These are phyloP conservation scores for Mizuhopecten yessoensis DNA, from an alignment of 1,140 invertebrate species.

Conservation along the genomic window DNA sequence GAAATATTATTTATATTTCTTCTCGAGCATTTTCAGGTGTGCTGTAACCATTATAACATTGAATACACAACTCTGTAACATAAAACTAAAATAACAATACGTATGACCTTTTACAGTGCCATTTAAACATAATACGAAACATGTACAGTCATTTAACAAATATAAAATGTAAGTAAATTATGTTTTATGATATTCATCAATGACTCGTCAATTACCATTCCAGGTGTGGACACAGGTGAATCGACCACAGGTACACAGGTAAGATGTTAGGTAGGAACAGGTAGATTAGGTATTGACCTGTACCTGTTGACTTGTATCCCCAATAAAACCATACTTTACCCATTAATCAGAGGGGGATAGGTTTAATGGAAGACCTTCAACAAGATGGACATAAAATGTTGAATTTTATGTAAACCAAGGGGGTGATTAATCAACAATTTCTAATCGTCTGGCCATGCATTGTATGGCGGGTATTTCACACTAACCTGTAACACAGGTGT, in stretches of 20 bases:
- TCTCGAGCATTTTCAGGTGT: no score
- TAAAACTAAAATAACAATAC: no score
- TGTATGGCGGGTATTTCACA: background rate
- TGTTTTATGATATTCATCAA: background rate
- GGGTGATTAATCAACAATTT: background rate
- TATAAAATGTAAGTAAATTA: background rate
- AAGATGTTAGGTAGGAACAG: background rate
- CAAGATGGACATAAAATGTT: background rate
- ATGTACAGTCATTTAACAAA: no score
- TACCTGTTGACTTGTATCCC: background rate
- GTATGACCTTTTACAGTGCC: no score
- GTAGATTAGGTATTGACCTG: background rate
- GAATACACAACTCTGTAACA: no score
- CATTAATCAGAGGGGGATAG: background rate
- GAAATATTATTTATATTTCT: no score
- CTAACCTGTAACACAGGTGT: background rate
- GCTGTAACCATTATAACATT: no score
- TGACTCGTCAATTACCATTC: background rate
- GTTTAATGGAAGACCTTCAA: background rate
- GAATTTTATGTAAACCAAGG: conserved; percentile 20
- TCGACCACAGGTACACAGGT: conserved; percentile 6
- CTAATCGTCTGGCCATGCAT: background rate
- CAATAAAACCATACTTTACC: background rate
- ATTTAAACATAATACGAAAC: no score
- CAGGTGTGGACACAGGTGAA: conserved; percentile 9